phyloP scores from a whole-genome alignment of 2,888 invertebrate genomes.

The Nematopogon swammerdamellus region DNA sequence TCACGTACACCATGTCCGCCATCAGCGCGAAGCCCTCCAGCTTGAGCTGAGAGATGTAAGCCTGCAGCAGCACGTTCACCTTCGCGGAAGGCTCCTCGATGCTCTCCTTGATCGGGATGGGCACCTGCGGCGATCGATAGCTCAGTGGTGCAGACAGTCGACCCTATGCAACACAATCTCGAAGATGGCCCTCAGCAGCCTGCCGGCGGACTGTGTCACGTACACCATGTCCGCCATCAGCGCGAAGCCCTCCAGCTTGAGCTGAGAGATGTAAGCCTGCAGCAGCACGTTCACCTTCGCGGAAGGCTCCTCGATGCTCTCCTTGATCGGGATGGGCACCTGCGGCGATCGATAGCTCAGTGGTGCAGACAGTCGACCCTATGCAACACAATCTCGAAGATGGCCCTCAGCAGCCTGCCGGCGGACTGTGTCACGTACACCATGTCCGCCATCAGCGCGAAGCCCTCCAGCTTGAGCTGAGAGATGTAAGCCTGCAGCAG shows the following conservation, averaged over 20 bases:
- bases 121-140: constrained; percentile 89
- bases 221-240: constrained; percentile 99
- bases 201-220: constrained; percentile 94
- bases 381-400: constrained; percentile 93
- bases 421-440: constrained; percentile 98
- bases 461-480: constrained; percentile 95
- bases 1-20: constrained; percentile 99
- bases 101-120: constrained; percentile 98
- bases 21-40: constrained; percentile 97
- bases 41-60: constrained; percentile 97
- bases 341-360: constrained; percentile 58
- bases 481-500: constrained; percentile 97
- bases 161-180: constrained; percentile 84
- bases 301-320: constrained; percentile 95
- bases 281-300: constrained; percentile 95
- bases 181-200: constrained; percentile 93
- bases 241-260: constrained; percentile 97
- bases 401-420: constrained; percentile 89
- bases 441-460: constrained; percentile 99
- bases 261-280: constrained; percentile 97
- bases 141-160: too few relatives aligned
- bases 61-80: constrained; percentile 91
- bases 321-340: constrained; percentile 98
- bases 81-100: constrained; percentile 98
- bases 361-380: constrained; percentile 14